Conservation (phyloP, 1,140 invertebrate genomes). For the Drosophila sechellia region DNA sequence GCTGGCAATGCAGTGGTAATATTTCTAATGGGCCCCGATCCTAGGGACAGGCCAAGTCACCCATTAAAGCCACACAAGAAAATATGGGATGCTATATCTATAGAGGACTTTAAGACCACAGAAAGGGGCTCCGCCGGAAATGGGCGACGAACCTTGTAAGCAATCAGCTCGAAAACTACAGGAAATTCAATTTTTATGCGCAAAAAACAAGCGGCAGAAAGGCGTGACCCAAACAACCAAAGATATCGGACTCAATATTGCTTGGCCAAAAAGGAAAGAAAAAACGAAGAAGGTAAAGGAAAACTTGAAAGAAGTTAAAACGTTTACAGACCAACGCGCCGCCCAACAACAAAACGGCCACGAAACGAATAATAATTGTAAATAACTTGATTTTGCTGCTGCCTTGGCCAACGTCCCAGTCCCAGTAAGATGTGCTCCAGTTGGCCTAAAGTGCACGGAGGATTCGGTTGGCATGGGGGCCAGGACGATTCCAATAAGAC, state of each 20-base stretch:
- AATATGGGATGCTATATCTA: background rate
- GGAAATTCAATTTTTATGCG: constrained; percentile 78
- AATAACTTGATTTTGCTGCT: constrained; percentile 70
- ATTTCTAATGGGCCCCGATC: constrained; percentile 63
- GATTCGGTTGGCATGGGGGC: constrained; percentile 12
- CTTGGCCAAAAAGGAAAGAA: constrained; percentile 21
- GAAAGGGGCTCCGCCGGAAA: constrained; percentile 47
- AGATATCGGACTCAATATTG: constrained; percentile 58
- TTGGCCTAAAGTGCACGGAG: constrained; percentile 52
- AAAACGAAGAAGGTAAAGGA: constrained; percentile 14
- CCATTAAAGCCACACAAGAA: constrained; percentile 12
- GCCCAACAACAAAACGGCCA: constrained; percentile 34
- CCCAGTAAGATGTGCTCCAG: constrained; percentile 40
- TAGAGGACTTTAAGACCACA: constrained; percentile 34
- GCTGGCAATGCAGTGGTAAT: constrained; percentile 58
- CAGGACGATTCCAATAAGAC: constrained; percentile 46
- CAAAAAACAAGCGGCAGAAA: constrained; percentile 48
- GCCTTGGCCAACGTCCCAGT: constrained; percentile 13
- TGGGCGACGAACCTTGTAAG: constrained; percentile 54
- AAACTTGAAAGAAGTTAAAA: constrained; percentile 69
- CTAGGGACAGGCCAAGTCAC: constrained; percentile 1
- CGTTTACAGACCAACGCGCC: constrained; percentile 69
- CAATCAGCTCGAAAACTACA: constrained; percentile 68
- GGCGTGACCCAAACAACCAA: constrained; percentile 42
- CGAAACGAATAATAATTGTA: constrained; percentile 71